These are phyloP conservation scores for Neotoma lepida DNA, from an alignment of 2,113 vertebrate species.

Conservation along the genomic window DNA sequence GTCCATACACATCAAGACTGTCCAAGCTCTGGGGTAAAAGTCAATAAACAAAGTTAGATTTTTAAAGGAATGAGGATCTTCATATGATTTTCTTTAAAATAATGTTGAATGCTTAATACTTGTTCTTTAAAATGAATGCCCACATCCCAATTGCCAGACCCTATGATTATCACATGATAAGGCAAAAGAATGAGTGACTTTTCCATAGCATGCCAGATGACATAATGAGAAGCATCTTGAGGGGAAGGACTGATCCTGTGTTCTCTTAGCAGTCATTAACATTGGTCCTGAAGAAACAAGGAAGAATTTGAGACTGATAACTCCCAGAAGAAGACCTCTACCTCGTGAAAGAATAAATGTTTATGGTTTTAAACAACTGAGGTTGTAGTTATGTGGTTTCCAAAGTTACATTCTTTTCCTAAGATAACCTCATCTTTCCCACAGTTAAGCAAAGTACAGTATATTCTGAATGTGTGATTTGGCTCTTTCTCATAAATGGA, in stretches of 20 bases:
- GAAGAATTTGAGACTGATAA: not conserved
- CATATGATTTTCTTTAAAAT: not conserved
- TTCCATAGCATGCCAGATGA: not conserved
- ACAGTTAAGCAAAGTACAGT: not conserved
- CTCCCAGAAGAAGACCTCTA: not conserved
- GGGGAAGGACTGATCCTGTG: not conserved
- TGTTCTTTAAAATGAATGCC: not conserved
- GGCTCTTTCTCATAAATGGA: not conserved
- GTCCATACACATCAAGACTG: not conserved
- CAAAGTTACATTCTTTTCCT: not conserved
- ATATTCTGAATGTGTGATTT: not conserved
- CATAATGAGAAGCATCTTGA: not conserved
- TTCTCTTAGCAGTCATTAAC: not conserved
- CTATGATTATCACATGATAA: not conserved
- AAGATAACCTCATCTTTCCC: not conserved
- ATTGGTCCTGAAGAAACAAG: not conserved
- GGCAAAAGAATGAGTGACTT: not conserved
- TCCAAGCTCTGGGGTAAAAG: not conserved
- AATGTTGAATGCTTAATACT: not conserved
- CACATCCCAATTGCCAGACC: not conserved
- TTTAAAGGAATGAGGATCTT: not conserved
- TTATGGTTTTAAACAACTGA: not conserved
- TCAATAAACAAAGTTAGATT: not conserved
- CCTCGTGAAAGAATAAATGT: not conserved
- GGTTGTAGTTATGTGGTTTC: not conserved